Evolutionary conservation across 1,140 invertebrate genomes (phyloP), one percentile per base, ranked within the genome.

Genomic region (Cydia amplana): DNA sequence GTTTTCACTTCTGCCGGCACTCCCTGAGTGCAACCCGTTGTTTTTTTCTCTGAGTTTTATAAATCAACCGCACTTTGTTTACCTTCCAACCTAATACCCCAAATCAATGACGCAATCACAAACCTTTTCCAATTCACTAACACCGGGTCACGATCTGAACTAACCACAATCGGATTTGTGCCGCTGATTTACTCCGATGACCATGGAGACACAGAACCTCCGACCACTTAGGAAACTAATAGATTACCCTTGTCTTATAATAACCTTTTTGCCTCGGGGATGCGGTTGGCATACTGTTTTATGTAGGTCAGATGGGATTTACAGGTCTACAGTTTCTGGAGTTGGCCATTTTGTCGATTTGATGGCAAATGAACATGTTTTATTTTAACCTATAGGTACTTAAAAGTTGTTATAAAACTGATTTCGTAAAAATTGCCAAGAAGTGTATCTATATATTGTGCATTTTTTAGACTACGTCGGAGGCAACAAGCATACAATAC

Each of bases 151-250:
- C 65, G 65, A 40, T 40, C 65, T 40, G n/a, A 70, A 43, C 43
- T 20, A 70, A 70, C 65, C 65, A 43, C 65, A 70, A 70, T 70
- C 65, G 65, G 65, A 40, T 70, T 70, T 70, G 65, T 20, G 6
- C 32, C 16, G 28, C 32, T 40, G 65, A 70, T 70, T 70, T 70
- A 70, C 65, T 70, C 18, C 65, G 32, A 70, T 70, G 65, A 70
- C 65, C 65, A 70, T 20, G 14, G 65, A 70, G 65, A 70, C 28
- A 70, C 16, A 23, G 63, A 25, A 32, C 12, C 25, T 25, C 65
- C 65, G 18, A 9, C 65, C 65, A 70, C 65, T 70, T 70, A 40
- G 32, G 65, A 23, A 70, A 70, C 65, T 70, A 70, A 70, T 70
- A 70, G 65, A 70, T 70, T 43, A 70, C 65, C 65, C 36, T 70